phyloP scores from a whole-genome alignment of 2,888 invertebrate species.

The Polyploca ridens region DNA sequence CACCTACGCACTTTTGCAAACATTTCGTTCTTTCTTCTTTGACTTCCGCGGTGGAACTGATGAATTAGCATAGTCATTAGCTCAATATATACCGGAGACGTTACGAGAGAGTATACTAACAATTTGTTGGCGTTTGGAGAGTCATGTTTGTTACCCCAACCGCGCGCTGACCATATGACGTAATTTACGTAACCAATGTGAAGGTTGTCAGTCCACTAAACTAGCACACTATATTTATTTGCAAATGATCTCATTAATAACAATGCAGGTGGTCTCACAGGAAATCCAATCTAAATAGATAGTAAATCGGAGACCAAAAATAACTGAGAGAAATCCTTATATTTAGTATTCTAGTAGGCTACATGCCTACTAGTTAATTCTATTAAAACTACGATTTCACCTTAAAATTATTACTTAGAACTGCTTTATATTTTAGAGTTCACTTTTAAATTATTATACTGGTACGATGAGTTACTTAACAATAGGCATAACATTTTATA shows the following conservation, averaged over 20 bases:
- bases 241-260: constrained; percentile 43
- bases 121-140: constrained; percentile 72
- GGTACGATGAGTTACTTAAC: background rate
- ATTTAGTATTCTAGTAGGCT: constrained; percentile 41
- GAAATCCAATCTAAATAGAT: constrained; percentile 14
- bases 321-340: constrained; percentile 39
- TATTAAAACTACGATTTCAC: constrained; percentile 6
- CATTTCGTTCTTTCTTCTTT: constrained; percentile 77
- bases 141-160: constrained; percentile 71
- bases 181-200: constrained; percentile 83
- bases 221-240: constrained; percentile 43
- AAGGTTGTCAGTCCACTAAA: constrained; percentile 69
- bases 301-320: constrained; percentile 25
- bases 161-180: constrained; percentile 69
- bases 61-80: constrained; percentile 80
- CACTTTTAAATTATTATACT: background rate
- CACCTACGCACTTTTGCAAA: constrained; percentile 69
- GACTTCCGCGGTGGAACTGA: constrained; percentile 81
- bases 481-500: background rate
- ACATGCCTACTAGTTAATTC: constrained; percentile 2
- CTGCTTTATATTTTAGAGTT: background rate
- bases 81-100: constrained; percentile 83
- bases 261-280: constrained; percentile 19
- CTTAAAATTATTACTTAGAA: background rate
- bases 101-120: constrained; percentile 82